Conservation (phyloP, 2,888 invertebrate species). For the Nomada lathburiana region DNA sequence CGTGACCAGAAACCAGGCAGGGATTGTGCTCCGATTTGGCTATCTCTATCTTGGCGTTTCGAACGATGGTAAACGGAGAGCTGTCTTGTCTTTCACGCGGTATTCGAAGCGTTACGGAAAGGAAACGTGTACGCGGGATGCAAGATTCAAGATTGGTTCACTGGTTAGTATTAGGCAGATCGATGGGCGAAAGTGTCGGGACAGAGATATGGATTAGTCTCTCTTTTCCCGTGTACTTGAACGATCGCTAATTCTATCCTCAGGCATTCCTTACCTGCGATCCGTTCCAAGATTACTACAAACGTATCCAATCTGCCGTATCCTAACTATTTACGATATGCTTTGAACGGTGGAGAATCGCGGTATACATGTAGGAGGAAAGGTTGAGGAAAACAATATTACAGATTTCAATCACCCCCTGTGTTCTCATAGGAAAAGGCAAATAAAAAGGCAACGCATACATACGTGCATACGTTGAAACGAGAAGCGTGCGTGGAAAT, state of each 20-base stretch:
- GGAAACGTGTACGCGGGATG: constrained; percentile 33
- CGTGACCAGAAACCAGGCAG: constrained; percentile 34
- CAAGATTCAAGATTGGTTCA: constrained; percentile 43
- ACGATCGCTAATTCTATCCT: constrained; percentile 26
- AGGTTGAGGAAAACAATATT: background rate
- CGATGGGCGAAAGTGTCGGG: constrained; percentile 68
- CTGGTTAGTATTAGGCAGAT: constrained; percentile 61
- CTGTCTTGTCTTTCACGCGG: constrained; percentile 54
- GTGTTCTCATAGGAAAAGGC: too few species aligned
- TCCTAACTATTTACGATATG: background rate
- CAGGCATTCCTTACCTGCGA: background rate
- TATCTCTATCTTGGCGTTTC: constrained; percentile 56
- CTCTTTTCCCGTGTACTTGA: background rate
- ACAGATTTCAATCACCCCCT: background rate
- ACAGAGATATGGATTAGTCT: background rate
- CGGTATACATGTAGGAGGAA: too few species aligned
- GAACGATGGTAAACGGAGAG: constrained; percentile 62
- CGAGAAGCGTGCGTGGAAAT: constrained; percentile 8
- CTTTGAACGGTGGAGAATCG: background rate
- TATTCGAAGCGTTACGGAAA: constrained; percentile 56
- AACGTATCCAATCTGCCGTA: background rate
- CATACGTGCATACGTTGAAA: too few species aligned
- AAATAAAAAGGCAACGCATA: too few species aligned
- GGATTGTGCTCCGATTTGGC: constrained; percentile 44
- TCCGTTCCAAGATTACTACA: constrained; percentile 3